A percentile compares a stretch with the other conserved stretches of the same genome.
Evolutionary conservation across 1,140 invertebrate species (phyloP).

Genomic region (Linepithema humile): DNA sequence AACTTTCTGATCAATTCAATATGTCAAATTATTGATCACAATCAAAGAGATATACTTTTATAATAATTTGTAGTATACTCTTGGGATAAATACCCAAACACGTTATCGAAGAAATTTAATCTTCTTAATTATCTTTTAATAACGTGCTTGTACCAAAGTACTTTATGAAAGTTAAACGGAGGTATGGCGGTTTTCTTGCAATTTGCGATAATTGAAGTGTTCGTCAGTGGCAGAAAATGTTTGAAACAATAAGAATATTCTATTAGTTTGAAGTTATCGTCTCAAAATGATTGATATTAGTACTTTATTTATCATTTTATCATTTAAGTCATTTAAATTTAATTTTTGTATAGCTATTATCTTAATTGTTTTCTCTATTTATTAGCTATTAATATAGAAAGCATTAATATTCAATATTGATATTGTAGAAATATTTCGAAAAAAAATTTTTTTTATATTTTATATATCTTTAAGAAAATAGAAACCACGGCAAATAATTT

Average conservation of each 20-base stretch:
- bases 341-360: background rate
- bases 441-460: background rate
- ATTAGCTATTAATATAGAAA: background rate
- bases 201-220: slow-evolving; percentile 37
- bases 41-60: background rate
- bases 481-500: background rate
- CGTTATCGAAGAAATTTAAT: slow-evolving; percentile 25
- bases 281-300: background rate
- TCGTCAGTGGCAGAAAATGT: background rate
- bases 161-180: slow-evolving; percentile 48
- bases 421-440: too few relatives aligned
- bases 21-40: background rate
- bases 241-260: background rate
- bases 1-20: too few relatives aligned
- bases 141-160: background rate
- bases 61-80: background rate
- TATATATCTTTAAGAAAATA: background rate
- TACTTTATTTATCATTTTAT: background rate
- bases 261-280: background rate
- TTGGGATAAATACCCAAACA: background rate
- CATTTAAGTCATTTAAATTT: background rate
- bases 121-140: slow-evolving; percentile 64
- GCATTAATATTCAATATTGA: background rate
- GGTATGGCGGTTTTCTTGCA: background rate
- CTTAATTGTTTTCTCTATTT: background rate